A percentile compares a stretch with the other conserved stretches of the same genome.
phyloP scores from a whole-genome alignment of 2,888 invertebrate genomes.

The Erannis defoliaria region DNA sequence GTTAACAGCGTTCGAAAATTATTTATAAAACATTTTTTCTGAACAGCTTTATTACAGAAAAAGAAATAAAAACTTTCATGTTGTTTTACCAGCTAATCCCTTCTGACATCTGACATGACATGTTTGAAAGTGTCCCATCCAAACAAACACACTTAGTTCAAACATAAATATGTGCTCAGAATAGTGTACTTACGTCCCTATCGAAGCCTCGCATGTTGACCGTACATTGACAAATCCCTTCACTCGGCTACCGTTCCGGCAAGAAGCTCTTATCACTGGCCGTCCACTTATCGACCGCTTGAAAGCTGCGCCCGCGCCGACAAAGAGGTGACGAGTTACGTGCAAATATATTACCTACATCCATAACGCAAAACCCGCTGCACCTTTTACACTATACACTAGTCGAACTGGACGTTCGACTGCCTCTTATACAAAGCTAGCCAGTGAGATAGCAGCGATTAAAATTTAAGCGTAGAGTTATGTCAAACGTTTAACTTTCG shows the following conservation, averaged over 20 bases:
- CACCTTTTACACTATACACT: conserved; percentile 45
- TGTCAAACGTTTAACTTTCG: conserved; percentile 49
- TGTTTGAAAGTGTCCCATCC: conserved; percentile 30
- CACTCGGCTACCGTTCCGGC: conserved; percentile 77
- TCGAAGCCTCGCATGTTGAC: conserved; percentile 65
- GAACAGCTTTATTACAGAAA: not conserved
- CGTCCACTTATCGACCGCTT: conserved; percentile 76
- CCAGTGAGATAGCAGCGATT: conserved; percentile 33
- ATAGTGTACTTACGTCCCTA: conserved; percentile 22
- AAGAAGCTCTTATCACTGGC: conserved; percentile 70
- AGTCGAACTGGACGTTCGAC: conserved; percentile 31
- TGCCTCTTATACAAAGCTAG: conserved; percentile 38
- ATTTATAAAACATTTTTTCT: not conserved
- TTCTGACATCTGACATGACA: conserved; percentile 13
- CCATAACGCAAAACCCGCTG: conserved; percentile 41
- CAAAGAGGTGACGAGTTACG: conserved; percentile 79
- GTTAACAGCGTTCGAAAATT: no score
- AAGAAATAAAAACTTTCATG: not conserved
- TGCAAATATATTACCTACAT: conserved; percentile 63
- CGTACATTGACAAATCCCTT: conserved; percentile 80
- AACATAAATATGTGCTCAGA: conserved; percentile 37
- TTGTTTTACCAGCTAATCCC: conserved; percentile 19
- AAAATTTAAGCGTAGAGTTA: conserved; percentile 50
- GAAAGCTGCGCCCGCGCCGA: conserved; percentile 72
- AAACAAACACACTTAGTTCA: conserved; percentile 40